A percentile compares a stretch with the other conserved stretches of the same genome.
Conservation (phyloP, 2,888 invertebrate species). For the Hirtodrosophila duncani region DNA sequence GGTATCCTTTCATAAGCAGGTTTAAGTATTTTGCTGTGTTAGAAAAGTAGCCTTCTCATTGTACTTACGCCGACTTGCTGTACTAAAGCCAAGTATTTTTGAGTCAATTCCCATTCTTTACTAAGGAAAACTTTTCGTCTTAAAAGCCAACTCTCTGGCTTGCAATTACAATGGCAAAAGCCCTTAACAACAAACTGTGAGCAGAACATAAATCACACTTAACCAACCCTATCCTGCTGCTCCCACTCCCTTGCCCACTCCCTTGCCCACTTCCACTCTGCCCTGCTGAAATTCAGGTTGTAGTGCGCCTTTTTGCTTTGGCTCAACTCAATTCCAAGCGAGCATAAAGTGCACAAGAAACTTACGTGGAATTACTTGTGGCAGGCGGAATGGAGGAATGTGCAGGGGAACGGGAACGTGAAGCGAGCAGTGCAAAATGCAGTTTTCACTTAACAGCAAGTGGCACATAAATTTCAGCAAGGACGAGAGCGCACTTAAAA, state of each 20-base stretch:
- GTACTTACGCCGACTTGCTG: too few relatives aligned
- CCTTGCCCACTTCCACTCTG: conserved; percentile 8
- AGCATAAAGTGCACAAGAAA: conserved; percentile 37
- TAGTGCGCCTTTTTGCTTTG: conserved; percentile 18
- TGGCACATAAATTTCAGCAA: conserved; percentile 67
- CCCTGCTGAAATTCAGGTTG: conserved; percentile 27
- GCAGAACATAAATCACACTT: conserved; percentile 57
- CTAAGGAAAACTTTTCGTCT: background rate
- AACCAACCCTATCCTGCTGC: too few relatives aligned
- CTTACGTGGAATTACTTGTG: conserved; percentile 16
- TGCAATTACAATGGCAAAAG: conserved; percentile 36
- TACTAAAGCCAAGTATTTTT: too few relatives aligned
- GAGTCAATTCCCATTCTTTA: background rate
- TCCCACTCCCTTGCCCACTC: conserved; percentile 13
- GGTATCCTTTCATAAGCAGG: too few relatives aligned
- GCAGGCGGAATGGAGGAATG: background rate
- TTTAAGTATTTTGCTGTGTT: too few relatives aligned
- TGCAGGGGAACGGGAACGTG: conserved; percentile 5
- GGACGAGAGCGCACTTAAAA: conserved; percentile 47
- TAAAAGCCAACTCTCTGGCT: background rate
- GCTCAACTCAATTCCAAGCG: conserved; percentile 39
- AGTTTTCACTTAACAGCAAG: conserved; percentile 65
- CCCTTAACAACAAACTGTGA: conserved; percentile 20
- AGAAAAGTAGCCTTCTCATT: too few relatives aligned
- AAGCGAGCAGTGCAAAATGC: conserved; percentile 31